Base-by-base conservation (phyloP, 2,797 vertebrate species). In the Oryzias sinensis region DNA sequence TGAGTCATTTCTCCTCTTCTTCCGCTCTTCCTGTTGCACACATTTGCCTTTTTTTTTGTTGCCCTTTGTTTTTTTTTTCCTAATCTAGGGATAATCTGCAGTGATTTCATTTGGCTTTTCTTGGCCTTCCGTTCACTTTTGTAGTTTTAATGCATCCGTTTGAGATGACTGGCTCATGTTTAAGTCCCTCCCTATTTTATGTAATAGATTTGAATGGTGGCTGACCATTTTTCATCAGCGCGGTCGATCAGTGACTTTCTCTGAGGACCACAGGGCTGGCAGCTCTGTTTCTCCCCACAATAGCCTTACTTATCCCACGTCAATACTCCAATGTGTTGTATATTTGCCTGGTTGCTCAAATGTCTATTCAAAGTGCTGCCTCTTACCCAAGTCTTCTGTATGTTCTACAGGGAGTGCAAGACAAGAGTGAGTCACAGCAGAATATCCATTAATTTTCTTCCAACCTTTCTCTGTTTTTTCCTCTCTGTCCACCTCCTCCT, bases 1-100 rank as follows among this genome's bases (percentile, higher is more conserved):
- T 65, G 90, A 90, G 90, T 93, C 83, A 92, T 92, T 91, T 92
- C 85, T 88, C 84, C 80, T 73, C 72, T 77, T 82, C 80, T 78
- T 72, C 81, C 53, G 53, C 79, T 77, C 77, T 88, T 87, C 84
- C 81, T 89, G 83, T 86, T 84, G 79, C 82, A 79, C 86, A 64
- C 46, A 41, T 46, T 74, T 64, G 49, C 64, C 53, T 76, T 76
- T 61, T 24, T 20, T 61, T 50, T 70, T 57, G 67, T 62, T 53
- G 43, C 57, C 33, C 45, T 15, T 37, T 56, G 53, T 75, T 65
- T 72, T 64, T 59, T 37, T 69, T 65, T 67, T 72, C 62, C 27
- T 40, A 57, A 49, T 68, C 46, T 59, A 9, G 8, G 8, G 27
- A 74, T 78, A 57, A 77, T 77, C 70, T 44, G 48, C 33, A 49